Percentiles rank a stretch among this genome's conserved stretches.
Evolutionary conservation across 2,797 vertebrate species (phyloP).

Genomic region (Aeoliscus strigatus): DNA sequence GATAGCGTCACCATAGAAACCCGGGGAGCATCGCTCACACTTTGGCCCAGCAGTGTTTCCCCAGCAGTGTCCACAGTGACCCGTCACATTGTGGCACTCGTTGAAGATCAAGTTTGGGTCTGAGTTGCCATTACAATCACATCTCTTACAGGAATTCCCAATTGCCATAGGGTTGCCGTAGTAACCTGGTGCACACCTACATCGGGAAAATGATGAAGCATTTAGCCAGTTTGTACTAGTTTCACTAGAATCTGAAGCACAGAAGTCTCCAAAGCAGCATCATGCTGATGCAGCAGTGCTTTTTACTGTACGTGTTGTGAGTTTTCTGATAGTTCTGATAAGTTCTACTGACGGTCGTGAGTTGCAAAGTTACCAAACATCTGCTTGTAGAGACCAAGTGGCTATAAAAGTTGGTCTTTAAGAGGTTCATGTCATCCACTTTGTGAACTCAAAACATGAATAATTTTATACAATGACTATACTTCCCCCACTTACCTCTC

Average conservation of each 20-base stretch:
- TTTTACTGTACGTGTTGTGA: too few species aligned
- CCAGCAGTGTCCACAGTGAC: constrained; percentile 89
- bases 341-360: too few species aligned
- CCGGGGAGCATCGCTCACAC: constrained; percentile 86
- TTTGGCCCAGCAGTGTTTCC: constrained; percentile 83
- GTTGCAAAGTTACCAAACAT: too few species aligned
- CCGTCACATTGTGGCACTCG: constrained; percentile 91
- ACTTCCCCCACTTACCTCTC: constrained; percentile 81
- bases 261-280: too few species aligned
- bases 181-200: constrained; percentile 92
- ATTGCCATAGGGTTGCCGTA: constrained; percentile 87
- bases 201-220: constrained; percentile 2
- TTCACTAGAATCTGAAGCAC: too few species aligned
- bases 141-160: constrained; percentile 86
- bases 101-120: constrained; percentile 96
- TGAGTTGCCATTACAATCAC: constrained; percentile 92
- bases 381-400: too few species aligned
- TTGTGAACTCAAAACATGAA: not conserved
- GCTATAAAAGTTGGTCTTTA: too few species aligned
- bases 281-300: too few species aligned
- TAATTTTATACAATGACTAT: not conserved
- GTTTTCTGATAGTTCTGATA: too few species aligned
- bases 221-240: too few species aligned
- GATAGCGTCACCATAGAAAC: constrained; percentile 90
- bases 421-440: too few species aligned